Conservation (phyloP, 30 jellyfish, hydroid and myxozoan genomes). For the Aurelia aurita complex sp. Pacific region DNA sequence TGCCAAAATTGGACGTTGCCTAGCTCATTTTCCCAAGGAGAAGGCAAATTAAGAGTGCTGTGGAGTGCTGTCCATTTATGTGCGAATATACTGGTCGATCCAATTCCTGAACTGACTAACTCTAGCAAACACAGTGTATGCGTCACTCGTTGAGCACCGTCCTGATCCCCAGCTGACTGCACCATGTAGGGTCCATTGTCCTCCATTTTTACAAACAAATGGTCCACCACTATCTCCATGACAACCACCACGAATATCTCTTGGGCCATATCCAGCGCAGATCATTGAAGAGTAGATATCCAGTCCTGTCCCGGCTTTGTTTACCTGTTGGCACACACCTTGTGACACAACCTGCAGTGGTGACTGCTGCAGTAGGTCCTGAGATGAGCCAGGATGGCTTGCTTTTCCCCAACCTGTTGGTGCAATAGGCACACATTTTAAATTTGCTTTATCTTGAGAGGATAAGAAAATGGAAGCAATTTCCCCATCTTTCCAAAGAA, state of each 20-base stretch:
- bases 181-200: constrained; percentile 79
- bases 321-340: too few relatives aligned
- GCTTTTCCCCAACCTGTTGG: constrained; percentile 75
- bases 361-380: constrained; percentile 54
- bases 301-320: too few relatives aligned
- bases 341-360: constrained; percentile 45
- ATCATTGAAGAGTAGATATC: constrained; percentile 35
- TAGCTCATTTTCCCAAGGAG: too few relatives aligned
- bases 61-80: too few relatives aligned
- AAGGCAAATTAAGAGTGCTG: too few relatives aligned
- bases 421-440: too few relatives aligned
- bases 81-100: constrained; percentile 10
- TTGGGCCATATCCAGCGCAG: constrained; percentile 93
- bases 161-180: constrained; percentile 95
- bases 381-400: constrained; percentile 48
- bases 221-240: constrained; percentile 98
- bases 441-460: too few relatives aligned
- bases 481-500: too few relatives aligned
- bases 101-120: constrained; percentile 46
- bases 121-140: constrained; percentile 86
- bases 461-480: too few relatives aligned
- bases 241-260: constrained; percentile 82
- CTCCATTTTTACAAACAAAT: constrained; percentile 75
- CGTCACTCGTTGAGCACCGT: constrained; percentile 61
- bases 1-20: too few relatives aligned